Evolutionary conservation across 2,888 invertebrate genomes (phyloP).

Genomic region (Drosophila picticornis): DNA sequence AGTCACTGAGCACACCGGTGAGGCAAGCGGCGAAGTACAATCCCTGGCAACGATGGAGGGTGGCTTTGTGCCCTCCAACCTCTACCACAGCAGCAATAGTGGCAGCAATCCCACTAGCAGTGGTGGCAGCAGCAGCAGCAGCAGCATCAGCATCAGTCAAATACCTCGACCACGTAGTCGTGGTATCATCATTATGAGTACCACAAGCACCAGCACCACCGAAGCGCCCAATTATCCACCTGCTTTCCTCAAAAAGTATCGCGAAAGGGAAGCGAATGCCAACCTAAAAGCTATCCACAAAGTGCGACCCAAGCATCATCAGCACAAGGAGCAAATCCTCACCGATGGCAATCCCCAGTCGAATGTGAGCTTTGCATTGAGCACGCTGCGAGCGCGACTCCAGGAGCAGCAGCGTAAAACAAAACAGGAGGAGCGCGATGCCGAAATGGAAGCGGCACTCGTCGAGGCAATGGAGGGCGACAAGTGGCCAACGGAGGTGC

Average conservation of each 20-base stretch:
- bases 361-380: slow-evolving; percentile 59
- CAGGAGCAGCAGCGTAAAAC: slow-evolving; percentile 57
- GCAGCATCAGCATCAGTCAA: background rate
- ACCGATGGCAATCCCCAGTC: slow-evolving; percentile 18
- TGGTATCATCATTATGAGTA: slow-evolving; percentile 10
- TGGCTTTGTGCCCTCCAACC: slow-evolving; percentile 67
- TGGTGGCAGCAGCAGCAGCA: background rate
- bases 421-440: slow-evolving; percentile 56
- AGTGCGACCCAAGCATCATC: slow-evolving; percentile 29
- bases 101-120: background rate
- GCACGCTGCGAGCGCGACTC: slow-evolving; percentile 66
- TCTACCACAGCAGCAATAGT: slow-evolving; percentile 29
- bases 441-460: slow-evolving; percentile 48
- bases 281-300: slow-evolving; percentile 38
- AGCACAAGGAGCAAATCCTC: slow-evolving; percentile 45
- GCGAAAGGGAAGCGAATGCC: slow-evolving; percentile 56
- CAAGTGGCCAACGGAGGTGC: slow-evolving; percentile 76
- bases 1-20: slow-evolving; percentile 82
- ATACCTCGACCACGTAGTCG: slow-evolving; percentile 40
- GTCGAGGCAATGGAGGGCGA: slow-evolving; percentile 67
- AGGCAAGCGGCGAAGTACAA: slow-evolving; percentile 70
- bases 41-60: slow-evolving; percentile 55
- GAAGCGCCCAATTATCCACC: slow-evolving; percentile 83
- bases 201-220: slow-evolving; percentile 57
- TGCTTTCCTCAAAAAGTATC: slow-evolving; percentile 72